These are phyloP conservation scores for Corythornis cristatus DNA, from an alignment of 2,113 vertebrate genomes.

Conservation along the genomic window DNA sequence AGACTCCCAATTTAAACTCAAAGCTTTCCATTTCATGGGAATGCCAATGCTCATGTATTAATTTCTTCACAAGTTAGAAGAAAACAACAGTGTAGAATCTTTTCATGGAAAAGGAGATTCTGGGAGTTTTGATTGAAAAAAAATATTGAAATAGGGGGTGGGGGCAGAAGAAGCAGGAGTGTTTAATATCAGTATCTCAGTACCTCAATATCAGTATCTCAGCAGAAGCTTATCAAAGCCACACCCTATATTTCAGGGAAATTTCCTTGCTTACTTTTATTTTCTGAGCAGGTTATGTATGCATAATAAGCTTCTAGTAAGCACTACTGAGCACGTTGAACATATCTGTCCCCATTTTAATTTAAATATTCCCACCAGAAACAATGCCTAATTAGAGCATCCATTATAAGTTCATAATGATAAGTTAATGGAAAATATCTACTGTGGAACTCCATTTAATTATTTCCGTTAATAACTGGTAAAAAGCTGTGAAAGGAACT, in stretches of 20 bases:
- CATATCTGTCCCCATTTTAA: slow-evolving; percentile 31
- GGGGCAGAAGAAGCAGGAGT: neutral
- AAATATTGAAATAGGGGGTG: neutral
- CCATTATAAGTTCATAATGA: slow-evolving; percentile 43
- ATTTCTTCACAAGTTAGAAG: neutral
- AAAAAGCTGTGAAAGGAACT: neutral
- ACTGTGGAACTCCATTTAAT: slow-evolving; percentile 6
- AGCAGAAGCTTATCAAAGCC: neutral
- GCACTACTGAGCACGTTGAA: neutral
- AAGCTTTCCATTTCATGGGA: neutral
- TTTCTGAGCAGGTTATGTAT: neutral
- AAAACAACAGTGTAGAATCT: neutral
- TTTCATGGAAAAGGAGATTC: neutral
- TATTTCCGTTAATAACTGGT: slow-evolving; percentile 33
- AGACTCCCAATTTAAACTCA: neutral
- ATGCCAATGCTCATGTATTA: accelerated
- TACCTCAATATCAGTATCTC: neutral
- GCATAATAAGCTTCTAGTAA: neutral
- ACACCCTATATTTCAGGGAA: neutral
- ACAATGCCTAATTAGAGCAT: slow-evolving; percentile 48
- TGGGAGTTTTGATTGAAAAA: neutral
- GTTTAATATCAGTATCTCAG: neutral
- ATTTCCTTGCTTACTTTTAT: neutral
- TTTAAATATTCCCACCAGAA: slow-evolving; percentile 52
- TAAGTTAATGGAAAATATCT: slow-evolving; percentile 42